These are phyloP conservation scores for Apis mellifera DNA, from an alignment of 1,140 invertebrate species.

Conservation along the genomic window Amel_HAv3.1 CM009944.2:7028001-7028500, in stretches of 20 bases:
- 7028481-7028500: constrained; percentile 20
- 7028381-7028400: constrained; percentile 80
- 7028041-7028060: not conserved
- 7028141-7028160: constrained; percentile 10
- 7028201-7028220: constrained; percentile 78
- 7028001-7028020: not conserved
- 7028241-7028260: constrained; percentile 42
- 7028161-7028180: constrained; percentile 54
- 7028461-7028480: not conserved
- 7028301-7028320: constrained; percentile 67
- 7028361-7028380: constrained; percentile 80
- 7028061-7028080: not conserved
- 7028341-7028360: constrained; percentile 81
- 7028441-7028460: constrained; percentile 37
- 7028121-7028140: not conserved
- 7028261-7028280: constrained; percentile 52
- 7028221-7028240: constrained; percentile 68
- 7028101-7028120: constrained; percentile 58
- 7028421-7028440: not conserved
- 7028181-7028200: constrained; percentile 79
- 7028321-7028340: constrained; percentile 56
- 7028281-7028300: constrained; percentile 51
- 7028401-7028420: constrained; percentile 10
- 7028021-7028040: not conserved
- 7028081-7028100: not conserved